phyloP scores from a whole-genome alignment of 2,888 invertebrate species.

The Masnerella sp. region DNA sequence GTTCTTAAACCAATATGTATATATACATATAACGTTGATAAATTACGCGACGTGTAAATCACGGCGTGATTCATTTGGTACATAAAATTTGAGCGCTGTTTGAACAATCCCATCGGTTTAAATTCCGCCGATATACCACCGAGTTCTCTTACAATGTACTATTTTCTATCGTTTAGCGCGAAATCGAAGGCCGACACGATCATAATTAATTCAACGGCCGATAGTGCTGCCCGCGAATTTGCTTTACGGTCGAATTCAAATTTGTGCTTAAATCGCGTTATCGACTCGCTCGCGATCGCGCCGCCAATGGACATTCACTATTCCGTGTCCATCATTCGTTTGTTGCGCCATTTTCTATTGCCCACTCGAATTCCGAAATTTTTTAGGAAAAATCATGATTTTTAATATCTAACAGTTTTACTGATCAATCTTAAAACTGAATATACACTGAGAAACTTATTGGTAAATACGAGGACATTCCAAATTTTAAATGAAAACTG shows the following conservation, averaged over 20 bases:
- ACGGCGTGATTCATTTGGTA: slow-evolving; percentile 49
- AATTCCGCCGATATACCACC: slow-evolving; percentile 46
- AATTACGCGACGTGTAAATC: slow-evolving; percentile 51
- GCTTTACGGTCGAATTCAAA: slow-evolving; percentile 58
- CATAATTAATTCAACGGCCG: slow-evolving; percentile 56
- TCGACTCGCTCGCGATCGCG: slow-evolving; percentile 23
- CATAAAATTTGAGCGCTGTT: slow-evolving; percentile 50
- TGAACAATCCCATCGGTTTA: slow-evolving; percentile 47
- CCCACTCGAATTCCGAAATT: no score
- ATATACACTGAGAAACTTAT: no score
- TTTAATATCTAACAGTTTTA: no score
- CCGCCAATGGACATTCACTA: slow-evolving; percentile 6
- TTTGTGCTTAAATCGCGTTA: slow-evolving; percentile 51
- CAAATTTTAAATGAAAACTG: no score
- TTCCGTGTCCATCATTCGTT: slow-evolving; percentile 21
- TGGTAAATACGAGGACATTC: no score
- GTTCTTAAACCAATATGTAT: slow-evolving; percentile 26
- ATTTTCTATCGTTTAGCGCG: slow-evolving; percentile 56
- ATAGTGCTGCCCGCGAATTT: slow-evolving; percentile 52
- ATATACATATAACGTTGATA: slow-evolving; percentile 25
- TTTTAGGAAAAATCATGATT: no score
- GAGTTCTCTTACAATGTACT: slow-evolving; percentile 34
- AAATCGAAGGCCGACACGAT: slow-evolving; percentile 49
- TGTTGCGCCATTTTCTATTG: slow-evolving; percentile 2
- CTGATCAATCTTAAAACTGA: no score